Conservation (phyloP, 2,888 invertebrate genomes). For the Scelioninae gen. 2 region DNA sequence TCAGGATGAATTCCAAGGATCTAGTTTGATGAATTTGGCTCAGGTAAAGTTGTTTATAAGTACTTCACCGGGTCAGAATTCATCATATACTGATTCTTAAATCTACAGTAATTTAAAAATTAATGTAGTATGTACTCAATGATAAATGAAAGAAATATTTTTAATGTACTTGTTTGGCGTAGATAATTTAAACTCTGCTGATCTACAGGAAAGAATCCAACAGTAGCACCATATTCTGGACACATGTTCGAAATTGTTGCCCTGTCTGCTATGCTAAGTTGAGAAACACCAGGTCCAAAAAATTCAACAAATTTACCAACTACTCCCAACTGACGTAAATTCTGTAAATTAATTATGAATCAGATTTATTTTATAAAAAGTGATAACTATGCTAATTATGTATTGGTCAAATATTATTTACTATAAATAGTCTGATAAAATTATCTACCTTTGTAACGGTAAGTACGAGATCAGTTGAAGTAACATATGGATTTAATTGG, state of each 20-base stretch:
- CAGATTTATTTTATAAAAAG: no score
- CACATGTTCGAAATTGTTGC: slow-evolving; percentile 99
- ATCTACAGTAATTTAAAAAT: not conserved
- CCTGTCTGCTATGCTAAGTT: slow-evolving; percentile 95
- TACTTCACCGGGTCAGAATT: slow-evolving; percentile 8
- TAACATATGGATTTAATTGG: slow-evolving; percentile 86
- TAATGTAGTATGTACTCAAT: not conserved
- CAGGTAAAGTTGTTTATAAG: slow-evolving; percentile 2
- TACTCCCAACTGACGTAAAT: slow-evolving; percentile 89
- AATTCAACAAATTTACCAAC: slow-evolving; percentile 99
- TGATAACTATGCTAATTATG: no score
- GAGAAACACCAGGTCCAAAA: slow-evolving; percentile 94
- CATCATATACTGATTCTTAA: slow-evolving; percentile 7
- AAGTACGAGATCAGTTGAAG: slow-evolving; percentile 97
- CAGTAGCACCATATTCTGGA: slow-evolving; percentile 98
- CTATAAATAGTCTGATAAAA: no score
- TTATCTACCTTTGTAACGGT: slow-evolving; percentile 93
- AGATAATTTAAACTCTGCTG: slow-evolving; percentile 87
- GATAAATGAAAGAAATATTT: not conserved
- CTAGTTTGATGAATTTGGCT: slow-evolving; percentile 8
- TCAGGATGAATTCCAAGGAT: no score
- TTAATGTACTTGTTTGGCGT: slow-evolving; percentile 83
- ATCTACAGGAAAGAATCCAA: slow-evolving; percentile 96
- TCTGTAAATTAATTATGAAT: slow-evolving; percentile 26
- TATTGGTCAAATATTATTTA: no score